Evolutionary conservation across 2,113 vertebrate genomes (phyloP), one percentile per base, ranked within the genome.

Genomic region (Aphyosemion australe): DNA sequence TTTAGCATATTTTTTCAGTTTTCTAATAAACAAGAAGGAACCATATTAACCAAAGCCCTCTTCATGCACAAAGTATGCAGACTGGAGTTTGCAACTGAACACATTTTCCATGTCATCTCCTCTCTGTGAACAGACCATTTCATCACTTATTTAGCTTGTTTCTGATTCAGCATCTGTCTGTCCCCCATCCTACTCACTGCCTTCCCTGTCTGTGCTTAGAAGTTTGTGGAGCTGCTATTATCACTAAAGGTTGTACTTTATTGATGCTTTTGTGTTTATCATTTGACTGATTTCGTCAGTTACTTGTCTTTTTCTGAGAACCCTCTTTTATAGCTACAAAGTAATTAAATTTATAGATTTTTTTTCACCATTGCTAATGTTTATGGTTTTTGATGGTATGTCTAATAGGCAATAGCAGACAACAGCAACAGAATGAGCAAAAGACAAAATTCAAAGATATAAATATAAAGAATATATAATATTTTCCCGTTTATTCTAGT

Each of bases 141-240:
- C 78, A 89, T 89, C 68, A 88, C 71, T 88, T 86, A 87, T 89
- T 82, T 78, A 85, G 78, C 39, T 60, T 55, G 59, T 85, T 78
- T 85, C 72, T 78, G 46, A 59, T 77, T 79, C 65, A 81, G 74
- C 78, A 79, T 89, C 74, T 84, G 82, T 82, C 82, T 19, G n/a
- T 19, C 18, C 46, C 46, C 5, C 77, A 50, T 84, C 78, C 59
- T 80, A 74, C 72, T 73, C n/a, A n/a, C 79, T 60, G 61, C 71
- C 61, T 68, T 79, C 77, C 49, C 59, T 21, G 54, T 26, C 21
- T 70, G 71, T 80, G 60, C 73, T 68, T 65, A 79, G 47, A 68
- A 68, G 39, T 78, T 73, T 51, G 21, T 72, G 53, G 56, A 75
- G 77, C 52, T 34, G 57, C 62, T 69, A 67, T 72, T 70, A 61